phyloP scores from a whole-genome alignment of 2,113 vertebrate species.

The Phocoena sinus region DNA sequence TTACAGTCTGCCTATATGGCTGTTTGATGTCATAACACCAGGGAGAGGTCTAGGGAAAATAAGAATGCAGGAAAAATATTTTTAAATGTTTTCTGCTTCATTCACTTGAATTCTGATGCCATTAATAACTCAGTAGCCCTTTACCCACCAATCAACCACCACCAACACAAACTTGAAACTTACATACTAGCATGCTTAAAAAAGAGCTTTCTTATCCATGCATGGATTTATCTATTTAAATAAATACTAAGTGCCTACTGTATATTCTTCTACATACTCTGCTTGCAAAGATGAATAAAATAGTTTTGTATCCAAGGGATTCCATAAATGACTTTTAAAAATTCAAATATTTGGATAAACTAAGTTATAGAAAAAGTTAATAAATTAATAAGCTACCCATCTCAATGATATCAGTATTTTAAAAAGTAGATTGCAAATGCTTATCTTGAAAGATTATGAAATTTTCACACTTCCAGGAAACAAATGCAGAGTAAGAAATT shows the following conservation, averaged over 20 bases:
- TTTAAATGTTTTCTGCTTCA: not conserved
- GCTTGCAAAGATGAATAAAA: not conserved
- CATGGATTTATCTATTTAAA: not conserved
- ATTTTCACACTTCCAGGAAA: not conserved
- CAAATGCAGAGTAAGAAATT: not conserved
- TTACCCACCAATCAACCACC: not conserved
- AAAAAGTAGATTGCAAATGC: not conserved
- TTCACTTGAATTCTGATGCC: not conserved
- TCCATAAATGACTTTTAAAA: not conserved
- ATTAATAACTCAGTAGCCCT: not conserved
- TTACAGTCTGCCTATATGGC: not conserved
- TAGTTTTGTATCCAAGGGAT: not conserved
- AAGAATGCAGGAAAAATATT: not conserved
- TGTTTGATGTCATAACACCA: not conserved
- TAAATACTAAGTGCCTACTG: not conserved
- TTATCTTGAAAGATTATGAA: not conserved
- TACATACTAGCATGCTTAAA: not conserved
- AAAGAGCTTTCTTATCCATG: not conserved
- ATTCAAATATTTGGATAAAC: not conserved
- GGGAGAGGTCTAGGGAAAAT: not conserved
- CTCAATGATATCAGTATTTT: not conserved
- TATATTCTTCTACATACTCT: not conserved
- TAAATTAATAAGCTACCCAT: not conserved
- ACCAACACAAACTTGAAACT: not conserved
- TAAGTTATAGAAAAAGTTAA: not conserved